Evolutionary conservation across 2,113 vertebrate genomes (phyloP).

Genomic region (Carassius gibelio): DNA sequence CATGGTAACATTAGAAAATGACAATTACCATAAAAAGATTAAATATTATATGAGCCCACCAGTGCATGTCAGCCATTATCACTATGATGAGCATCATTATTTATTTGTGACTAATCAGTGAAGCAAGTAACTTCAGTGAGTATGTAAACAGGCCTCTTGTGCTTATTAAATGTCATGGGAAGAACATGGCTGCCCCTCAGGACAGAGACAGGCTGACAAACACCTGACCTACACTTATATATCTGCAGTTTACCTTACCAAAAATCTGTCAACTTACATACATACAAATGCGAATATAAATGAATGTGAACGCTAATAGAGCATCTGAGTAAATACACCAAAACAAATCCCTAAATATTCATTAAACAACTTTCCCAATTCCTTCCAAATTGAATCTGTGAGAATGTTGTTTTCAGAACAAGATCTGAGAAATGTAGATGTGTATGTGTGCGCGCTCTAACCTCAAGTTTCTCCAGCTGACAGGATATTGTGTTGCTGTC

Average conservation of each 20-base stretch:
- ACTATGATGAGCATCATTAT: not conserved
- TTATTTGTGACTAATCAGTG: slow-evolving; percentile 1
- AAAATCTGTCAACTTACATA: not conserved
- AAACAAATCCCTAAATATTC: not conserved
- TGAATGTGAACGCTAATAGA: not conserved
- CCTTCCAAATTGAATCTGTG: not conserved
- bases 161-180: slow-evolving; percentile 39
- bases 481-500: slow-evolving; percentile 17
- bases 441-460: slow-evolving; percentile 55
- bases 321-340: not conserved
- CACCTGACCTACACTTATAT: slow-evolving; percentile 31
- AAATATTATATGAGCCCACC: not conserved
- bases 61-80: not conserved
- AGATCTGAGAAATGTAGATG: not conserved
- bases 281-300: slow-evolving; percentile 32
- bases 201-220: slow-evolving; percentile 41
- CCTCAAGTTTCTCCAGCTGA: slow-evolving; percentile 43
- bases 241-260: not conserved
- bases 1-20: not conserved
- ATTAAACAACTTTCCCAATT: slow-evolving; percentile 38
- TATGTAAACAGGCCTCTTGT: slow-evolving; percentile 37
- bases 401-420: slow-evolving; percentile 5
- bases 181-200: slow-evolving; percentile 2
- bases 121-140: not conserved
- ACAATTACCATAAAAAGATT: not conserved